Percentiles rank a stretch among this genome's conserved stretches.
These are phyloP conservation scores for Notamacropus eugenii DNA, from an alignment of 2,797 vertebrate species.

Conservation along the genomic window DNA sequence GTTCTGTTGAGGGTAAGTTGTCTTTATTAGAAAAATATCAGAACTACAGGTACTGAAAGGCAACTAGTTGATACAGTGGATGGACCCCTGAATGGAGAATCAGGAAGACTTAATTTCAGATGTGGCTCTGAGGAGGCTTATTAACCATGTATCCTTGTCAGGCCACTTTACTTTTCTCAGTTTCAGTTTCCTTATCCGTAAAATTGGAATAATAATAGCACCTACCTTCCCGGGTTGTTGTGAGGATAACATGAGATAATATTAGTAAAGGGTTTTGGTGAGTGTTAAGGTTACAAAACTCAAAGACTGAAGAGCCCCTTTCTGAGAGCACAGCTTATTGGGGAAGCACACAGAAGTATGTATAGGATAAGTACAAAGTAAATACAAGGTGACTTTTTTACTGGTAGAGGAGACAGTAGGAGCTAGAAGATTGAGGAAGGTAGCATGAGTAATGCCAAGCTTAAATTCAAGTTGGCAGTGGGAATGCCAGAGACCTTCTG, in stretches of 20 bases:
- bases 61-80: too few species aligned
- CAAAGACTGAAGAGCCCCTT: background rate
- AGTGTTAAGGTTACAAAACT: background rate
- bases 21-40: background rate
- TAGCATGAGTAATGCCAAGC: background rate
- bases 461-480: background rate
- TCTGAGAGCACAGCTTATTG: background rate
- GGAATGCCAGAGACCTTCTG: background rate
- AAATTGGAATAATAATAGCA: background rate
- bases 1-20: background rate
- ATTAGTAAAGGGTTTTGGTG: background rate
- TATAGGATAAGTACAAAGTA: background rate
- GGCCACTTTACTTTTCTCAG: background rate
- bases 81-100: background rate
- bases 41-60: background rate
- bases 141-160: background rate
- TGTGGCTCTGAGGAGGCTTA: background rate
- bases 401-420: background rate
- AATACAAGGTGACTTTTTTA: background rate
- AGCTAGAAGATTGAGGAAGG: background rate
- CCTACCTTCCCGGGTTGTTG: background rate
- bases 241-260: background rate
- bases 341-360: background rate
- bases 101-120: background rate
- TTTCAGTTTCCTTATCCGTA: background rate